These are phyloP conservation scores for Empidonax traillii DNA, from an alignment of 2,113 vertebrate genomes.

Conservation along the genomic window DNA sequence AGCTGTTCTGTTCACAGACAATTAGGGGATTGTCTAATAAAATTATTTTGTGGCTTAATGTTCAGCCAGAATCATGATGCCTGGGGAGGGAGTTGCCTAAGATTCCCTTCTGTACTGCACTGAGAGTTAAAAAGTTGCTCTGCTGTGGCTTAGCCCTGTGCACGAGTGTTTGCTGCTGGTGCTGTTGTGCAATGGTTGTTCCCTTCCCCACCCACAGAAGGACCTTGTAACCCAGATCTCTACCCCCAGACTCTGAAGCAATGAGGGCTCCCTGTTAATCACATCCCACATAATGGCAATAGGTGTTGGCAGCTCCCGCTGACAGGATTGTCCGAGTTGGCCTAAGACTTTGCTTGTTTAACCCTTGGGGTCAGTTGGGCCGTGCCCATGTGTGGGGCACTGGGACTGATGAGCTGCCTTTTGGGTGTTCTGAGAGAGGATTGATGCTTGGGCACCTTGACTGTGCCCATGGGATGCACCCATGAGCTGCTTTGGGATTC, in stretches of 20 bases:
- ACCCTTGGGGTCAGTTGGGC: background rate
- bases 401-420: background rate
- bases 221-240: background rate
- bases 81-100: background rate
- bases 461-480: background rate
- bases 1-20: background rate
- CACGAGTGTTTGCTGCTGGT: background rate
- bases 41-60: background rate
- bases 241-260: background rate
- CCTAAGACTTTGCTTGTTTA: background rate
- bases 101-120: background rate
- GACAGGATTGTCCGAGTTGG: background rate
- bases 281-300: accelerated
- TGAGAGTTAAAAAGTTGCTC: background rate
- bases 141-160: background rate
- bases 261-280: background rate
- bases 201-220: background rate
- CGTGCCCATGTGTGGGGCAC: background rate
- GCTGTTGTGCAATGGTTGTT: background rate
- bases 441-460: background rate
- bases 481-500: background rate
- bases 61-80: background rate
- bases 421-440: background rate
- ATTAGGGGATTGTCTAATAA: background rate
- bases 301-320: accelerated